phyloP scores from a whole-genome alignment of 2,797 vertebrate species.

The Sternarchorhynchus goeldii region DNA sequence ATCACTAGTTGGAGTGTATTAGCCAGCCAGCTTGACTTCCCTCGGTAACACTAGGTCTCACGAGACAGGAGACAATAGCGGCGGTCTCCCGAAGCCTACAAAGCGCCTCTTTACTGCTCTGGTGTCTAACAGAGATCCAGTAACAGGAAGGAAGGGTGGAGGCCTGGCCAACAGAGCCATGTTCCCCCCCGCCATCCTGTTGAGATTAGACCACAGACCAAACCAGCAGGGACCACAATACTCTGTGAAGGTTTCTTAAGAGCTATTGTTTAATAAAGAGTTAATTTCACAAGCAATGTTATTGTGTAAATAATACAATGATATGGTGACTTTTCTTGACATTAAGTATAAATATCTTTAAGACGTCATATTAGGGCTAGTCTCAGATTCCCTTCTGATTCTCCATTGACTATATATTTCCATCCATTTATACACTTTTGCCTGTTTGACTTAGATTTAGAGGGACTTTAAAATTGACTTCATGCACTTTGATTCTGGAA shows the following conservation, averaged over 20 bases:
- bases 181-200: conserved; percentile 53
- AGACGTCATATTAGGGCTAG: no score
- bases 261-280: background rate
- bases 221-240: conserved; percentile 16
- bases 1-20: conserved; percentile 22
- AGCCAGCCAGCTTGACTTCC: conserved; percentile 48
- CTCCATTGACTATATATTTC: no score
- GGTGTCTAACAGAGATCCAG: conserved; percentile 53
- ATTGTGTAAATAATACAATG: background rate
- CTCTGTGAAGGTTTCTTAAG: conserved; percentile 29
- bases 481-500: background rate
- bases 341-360: no score
- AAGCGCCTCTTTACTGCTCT: conserved; percentile 45
- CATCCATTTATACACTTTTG: no score
- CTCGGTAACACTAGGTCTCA: conserved; percentile 54
- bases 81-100: conserved; percentile 33
- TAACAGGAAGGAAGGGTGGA: conserved; percentile 71
- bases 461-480: background rate
- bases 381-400: no score
- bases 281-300: background rate
- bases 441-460: background rate
- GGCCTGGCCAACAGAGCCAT: conserved; percentile 44
- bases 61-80: conserved; percentile 71
- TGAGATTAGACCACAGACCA: conserved; percentile 39
- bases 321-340: background rate